phyloP scores from a whole-genome alignment of 30 jellyfish, hydroid and myxozoan species.

The Clytia hemisphaerica region DNA sequence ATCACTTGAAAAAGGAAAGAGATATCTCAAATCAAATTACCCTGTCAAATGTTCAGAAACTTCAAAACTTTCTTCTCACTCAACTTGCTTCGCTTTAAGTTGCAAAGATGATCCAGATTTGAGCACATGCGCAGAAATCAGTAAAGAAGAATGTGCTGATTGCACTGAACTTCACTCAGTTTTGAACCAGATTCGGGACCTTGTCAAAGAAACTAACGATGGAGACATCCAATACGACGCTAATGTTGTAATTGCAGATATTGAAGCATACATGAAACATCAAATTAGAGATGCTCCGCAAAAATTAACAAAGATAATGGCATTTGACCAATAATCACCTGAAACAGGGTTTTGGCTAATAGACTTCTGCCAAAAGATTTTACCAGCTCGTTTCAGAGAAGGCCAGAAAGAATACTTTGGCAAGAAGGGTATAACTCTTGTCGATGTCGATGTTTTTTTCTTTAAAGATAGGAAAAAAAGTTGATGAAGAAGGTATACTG shows the following conservation, averaged over 20 bases:
- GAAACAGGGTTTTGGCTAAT: not conserved
- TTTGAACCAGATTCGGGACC: not conserved
- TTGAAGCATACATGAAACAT: not conserved
- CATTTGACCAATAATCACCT: not conserved
- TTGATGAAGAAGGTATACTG: not conserved
- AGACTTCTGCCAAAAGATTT: conserved; percentile 3
- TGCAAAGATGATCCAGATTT: not conserved
- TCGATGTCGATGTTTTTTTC: not conserved
- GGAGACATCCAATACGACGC: not conserved
- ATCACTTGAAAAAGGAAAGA: not conserved
- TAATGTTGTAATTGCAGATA: not conserved
- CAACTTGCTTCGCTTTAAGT: not conserved
- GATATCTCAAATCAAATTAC: not conserved
- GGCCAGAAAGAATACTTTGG: conserved; percentile 13
- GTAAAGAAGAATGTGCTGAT: not conserved
- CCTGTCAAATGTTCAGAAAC: not conserved
- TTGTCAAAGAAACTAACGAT: conserved; percentile 1
- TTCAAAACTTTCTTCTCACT: not conserved
- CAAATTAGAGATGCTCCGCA: not conserved
- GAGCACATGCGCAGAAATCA: not conserved
- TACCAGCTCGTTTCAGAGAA: not conserved
- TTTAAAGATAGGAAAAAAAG: not conserved
- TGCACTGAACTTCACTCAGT: not conserved
- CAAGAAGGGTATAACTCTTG: not conserved
- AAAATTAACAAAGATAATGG: not conserved